Evolutionary conservation across 2,113 vertebrate genomes (phyloP), one percentile per base, ranked within the genome.

Genomic region (Pogonocichla stellata): DNA sequence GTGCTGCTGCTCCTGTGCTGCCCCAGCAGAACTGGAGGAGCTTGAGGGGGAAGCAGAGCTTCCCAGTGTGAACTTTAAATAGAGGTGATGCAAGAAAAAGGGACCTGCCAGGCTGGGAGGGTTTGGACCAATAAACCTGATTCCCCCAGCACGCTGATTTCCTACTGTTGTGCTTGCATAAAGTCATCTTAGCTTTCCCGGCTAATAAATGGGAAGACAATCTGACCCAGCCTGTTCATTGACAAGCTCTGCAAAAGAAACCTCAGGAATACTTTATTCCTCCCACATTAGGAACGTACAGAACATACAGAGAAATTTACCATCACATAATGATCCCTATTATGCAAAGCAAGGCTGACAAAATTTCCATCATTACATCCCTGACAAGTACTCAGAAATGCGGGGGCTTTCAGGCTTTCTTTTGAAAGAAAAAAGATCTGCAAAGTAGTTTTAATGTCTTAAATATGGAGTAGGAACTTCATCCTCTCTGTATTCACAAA

Each of bases 301-400:
- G 95, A 96, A 97, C 86, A 95, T 93, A 96, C 83, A 91, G 94
- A 88, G 92, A 92, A 93, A 95, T 96, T 94, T 93, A 92, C 94
- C 93, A 74, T 90, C 95, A 57, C 88, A 92, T 94, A 96, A 96
- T 94, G 94, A 96, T 94, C 88, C 95, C 82, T 66, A 96, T 95
- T 96, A 97, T 95, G 94, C 94, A 96, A 96, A 95, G 79, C 0
- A 33, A 91, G 81, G 62, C 94, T 97, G 94, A 96, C 95, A 97
- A 92, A 96, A 93, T 86, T 95, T 96, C 93, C 88, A 90, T 96
- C 94, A 93, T 96, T 95, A 94, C 94, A 93, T 90, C 80, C 92
- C 69, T 96, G 94, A 95, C 95, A 93, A 93, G 93, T 67, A 60
- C 90, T 94, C 88, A 90, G 94, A 96, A 88, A 75, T 96, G 93